phyloP scores from a whole-genome alignment of 2,797 vertebrate species.

The Rhinoraja longicauda region DNA sequence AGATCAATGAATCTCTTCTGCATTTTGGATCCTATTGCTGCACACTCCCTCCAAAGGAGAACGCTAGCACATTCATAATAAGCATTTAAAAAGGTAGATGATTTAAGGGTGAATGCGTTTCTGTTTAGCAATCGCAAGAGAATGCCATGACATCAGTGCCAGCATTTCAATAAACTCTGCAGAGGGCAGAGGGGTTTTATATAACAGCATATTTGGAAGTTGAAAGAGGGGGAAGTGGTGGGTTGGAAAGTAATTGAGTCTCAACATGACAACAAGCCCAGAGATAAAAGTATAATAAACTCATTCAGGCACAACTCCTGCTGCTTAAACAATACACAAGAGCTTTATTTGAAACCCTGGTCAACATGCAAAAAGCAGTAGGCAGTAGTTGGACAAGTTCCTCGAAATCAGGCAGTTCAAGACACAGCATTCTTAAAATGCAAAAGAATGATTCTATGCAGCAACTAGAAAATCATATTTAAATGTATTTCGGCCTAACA shows the following conservation, averaged over 20 bases:
- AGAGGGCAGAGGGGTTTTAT: no score
- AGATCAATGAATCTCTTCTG: not conserved
- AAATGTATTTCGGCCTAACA: slow-evolving; percentile 20
- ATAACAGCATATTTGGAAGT: not conserved
- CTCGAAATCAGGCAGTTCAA: slow-evolving; percentile 14
- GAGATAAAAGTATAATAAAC: not conserved
- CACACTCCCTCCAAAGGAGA: not conserved
- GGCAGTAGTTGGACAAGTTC: not conserved
- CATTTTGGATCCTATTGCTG: not conserved
- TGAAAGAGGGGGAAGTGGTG: not conserved
- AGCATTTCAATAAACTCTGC: not conserved
- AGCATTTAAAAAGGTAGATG: not conserved
- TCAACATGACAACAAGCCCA: not conserved
- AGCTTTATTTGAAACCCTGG: not conserved
- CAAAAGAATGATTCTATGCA: not conserved
- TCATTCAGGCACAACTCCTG: not conserved
- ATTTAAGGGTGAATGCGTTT: not conserved
- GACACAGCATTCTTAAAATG: not conserved
- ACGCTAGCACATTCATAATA: not conserved
- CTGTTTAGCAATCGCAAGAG: not conserved
- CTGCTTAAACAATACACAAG: slow-evolving; percentile 2
- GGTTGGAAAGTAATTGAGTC: not conserved
- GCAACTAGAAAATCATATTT: not conserved
- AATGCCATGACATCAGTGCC: not conserved
- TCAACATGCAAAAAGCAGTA: not conserved